Base-by-base conservation (phyloP, 1,140 invertebrate species). In the Bombus confusus region DNA sequence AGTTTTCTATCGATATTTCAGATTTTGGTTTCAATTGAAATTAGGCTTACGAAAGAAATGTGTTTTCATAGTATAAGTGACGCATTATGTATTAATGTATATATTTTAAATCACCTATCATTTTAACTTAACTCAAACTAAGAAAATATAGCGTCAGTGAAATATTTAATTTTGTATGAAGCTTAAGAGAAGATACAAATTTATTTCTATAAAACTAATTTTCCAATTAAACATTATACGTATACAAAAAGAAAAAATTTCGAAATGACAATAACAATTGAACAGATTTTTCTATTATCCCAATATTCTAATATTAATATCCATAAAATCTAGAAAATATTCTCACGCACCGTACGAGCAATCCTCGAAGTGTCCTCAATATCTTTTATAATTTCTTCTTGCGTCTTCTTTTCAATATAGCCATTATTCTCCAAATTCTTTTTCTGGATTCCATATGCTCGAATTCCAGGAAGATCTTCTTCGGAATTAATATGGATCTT, bases 401-500 rank as follows among this genome's bases (percentile, higher is more conserved):
- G 73, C 3, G 31, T 13, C 22, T 82, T 59, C 73, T 72, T 81
- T 10, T 89, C 87, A 57, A 91, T 88, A 22, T 66, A 12, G 4
- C 87, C 89, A 43, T 83, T 83, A 77, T 92, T 81, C 47, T 66
- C 37, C 0, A 89, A 13, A n/a, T 79, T 80, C 57, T 88, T 91
- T 25, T 89, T 93, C n/a, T 89, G 88, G 18, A 90, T 39, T 28
- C 92, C 92, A 28, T 91, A 93, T 0, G 87, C 91, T 28, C 78
- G 76, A 41, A 92, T 71, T 28, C 90, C 91, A n/a, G 91, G 86
- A 31, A 75, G 64, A 59, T 91, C 52, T 8, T 88, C 64, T 39
- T 80, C 84, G 3, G 52, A 74, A 43, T 86, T 83, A 13, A 87
- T 76, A 13, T 87, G 82, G 28, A 93, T 93, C 9, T 87, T 91